phyloP scores from a whole-genome alignment of 1,140 invertebrate genomes.

The Drosophila orosa region DNA sequence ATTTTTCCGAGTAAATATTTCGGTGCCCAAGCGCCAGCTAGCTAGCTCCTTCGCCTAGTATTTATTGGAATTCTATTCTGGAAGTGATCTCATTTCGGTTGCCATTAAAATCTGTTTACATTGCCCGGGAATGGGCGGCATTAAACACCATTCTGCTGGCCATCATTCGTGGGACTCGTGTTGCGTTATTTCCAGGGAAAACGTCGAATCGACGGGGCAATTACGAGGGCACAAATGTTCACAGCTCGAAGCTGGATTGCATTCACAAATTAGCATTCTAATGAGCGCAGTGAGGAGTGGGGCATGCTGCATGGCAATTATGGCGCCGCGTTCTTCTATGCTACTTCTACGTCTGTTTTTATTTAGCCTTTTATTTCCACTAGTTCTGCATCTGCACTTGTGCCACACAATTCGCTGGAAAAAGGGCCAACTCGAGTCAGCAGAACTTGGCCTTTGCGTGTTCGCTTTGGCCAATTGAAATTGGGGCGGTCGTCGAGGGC shows the following conservation, averaged over 20 bases:
- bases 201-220: constrained; percentile 33
- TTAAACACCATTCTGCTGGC: constrained; percentile 24
- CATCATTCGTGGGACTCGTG: constrained; percentile 33
- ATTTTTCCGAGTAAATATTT: constrained; percentile 1
- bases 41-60: constrained; percentile 2
- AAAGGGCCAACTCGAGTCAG: constrained; percentile 18
- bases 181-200: constrained; percentile 53
- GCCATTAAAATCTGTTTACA: constrained; percentile 48
- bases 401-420: constrained; percentile 56
- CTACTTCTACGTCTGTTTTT: constrained; percentile 5
- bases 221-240: constrained; percentile 58
- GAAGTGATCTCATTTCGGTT: constrained; percentile 37
- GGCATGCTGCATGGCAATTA: constrained; percentile 66
- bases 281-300: constrained; percentile 49
- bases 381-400: constrained; percentile 6
- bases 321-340: constrained; percentile 48
- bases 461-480: constrained; percentile 68
- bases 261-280: constrained; percentile 80
- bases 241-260: constrained; percentile 64
- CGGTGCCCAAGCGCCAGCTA: background rate
- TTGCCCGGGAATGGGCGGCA: background rate
- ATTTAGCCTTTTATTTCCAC: background rate
- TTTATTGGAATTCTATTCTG: constrained; percentile 30
- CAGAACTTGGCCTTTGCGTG: constrained; percentile 67
- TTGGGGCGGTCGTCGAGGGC: constrained; percentile 19